Percentiles rank a stretch among this genome's conserved stretches.
Evolutionary conservation across 2,113 vertebrate genomes (phyloP).

Genomic region (Beaufortia kweichowensis): DNA sequence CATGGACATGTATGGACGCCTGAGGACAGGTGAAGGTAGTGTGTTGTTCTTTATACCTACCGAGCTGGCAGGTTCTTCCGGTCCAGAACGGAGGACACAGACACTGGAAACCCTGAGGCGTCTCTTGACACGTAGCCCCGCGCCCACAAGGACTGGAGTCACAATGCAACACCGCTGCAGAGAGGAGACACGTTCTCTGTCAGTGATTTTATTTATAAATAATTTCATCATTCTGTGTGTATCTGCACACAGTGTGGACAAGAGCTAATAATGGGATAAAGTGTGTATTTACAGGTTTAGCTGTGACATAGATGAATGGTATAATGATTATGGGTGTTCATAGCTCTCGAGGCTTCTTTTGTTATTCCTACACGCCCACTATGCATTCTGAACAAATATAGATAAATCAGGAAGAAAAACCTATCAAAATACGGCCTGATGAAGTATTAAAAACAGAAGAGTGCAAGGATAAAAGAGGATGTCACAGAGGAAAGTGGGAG

Average conservation of each 20-base stretch:
- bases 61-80: slow-evolving; percentile 93
- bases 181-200: slow-evolving; percentile 16
- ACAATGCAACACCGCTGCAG: slow-evolving; percentile 86
- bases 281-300: not conserved
- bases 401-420: slow-evolving; percentile 59
- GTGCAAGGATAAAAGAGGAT: slow-evolving; percentile 42
- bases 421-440: too few relatives aligned
- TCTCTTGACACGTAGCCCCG: slow-evolving; percentile 91
- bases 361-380: slow-evolving; percentile 20
- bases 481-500: slow-evolving; percentile 12
- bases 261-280: not conserved
- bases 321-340: not conserved
- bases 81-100: slow-evolving; percentile 92
- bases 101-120: slow-evolving; percentile 86
- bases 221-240: not conserved
- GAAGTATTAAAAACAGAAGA: not conserved
- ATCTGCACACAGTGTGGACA: not conserved
- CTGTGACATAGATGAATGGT: not conserved
- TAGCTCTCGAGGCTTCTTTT: slow-evolving; percentile 41
- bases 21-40: slow-evolving; percentile 23
- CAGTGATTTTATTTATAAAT: not conserved
- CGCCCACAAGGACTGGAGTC: slow-evolving; percentile 89
- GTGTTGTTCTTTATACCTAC: slow-evolving; percentile 71
- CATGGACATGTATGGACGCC: slow-evolving; percentile 24
- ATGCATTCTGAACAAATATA: slow-evolving; percentile 66